phyloP scores from a whole-genome alignment of 2,888 invertebrate species.

The Boloria euphrosyne region DNA sequence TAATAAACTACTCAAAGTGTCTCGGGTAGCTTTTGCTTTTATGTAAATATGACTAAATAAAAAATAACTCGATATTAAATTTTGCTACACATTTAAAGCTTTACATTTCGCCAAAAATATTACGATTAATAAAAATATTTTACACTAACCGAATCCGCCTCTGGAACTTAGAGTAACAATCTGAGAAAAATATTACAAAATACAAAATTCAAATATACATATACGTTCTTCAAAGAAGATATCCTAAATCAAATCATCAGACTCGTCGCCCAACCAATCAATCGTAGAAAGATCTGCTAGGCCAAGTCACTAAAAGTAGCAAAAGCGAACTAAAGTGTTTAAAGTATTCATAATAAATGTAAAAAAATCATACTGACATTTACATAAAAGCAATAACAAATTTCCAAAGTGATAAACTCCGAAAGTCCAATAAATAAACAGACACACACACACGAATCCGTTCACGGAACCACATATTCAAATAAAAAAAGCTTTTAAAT shows the following conservation, averaged over 20 bases:
- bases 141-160: background rate
- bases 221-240: background rate
- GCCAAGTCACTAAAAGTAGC: too few species aligned
- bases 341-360: background rate
- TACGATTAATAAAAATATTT: background rate
- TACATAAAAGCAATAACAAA: conserved; percentile 26
- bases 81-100: conserved; percentile 14
- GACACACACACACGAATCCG: conserved; percentile 1
- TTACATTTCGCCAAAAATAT: background rate
- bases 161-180: too few species aligned
- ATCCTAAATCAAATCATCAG: too few species aligned
- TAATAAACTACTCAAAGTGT: background rate
- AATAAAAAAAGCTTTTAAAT: too few species aligned
- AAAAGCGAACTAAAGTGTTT: background rate
- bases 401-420: conserved; percentile 37
- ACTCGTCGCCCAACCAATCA: too few species aligned
- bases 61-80: background rate
- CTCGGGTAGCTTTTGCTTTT: conserved; percentile 26
- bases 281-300: too few species aligned
- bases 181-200: background rate
- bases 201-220: conserved; percentile 11
- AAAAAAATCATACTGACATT: conserved; percentile 5
- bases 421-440: conserved; percentile 41
- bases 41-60: conserved; percentile 16
- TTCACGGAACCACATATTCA: too few species aligned